Evolutionary conservation across 2,113 vertebrate species (phyloP), one percentile per base, ranked within the genome.

Genomic region (Ptilorrhoa leucosticta): DNA sequence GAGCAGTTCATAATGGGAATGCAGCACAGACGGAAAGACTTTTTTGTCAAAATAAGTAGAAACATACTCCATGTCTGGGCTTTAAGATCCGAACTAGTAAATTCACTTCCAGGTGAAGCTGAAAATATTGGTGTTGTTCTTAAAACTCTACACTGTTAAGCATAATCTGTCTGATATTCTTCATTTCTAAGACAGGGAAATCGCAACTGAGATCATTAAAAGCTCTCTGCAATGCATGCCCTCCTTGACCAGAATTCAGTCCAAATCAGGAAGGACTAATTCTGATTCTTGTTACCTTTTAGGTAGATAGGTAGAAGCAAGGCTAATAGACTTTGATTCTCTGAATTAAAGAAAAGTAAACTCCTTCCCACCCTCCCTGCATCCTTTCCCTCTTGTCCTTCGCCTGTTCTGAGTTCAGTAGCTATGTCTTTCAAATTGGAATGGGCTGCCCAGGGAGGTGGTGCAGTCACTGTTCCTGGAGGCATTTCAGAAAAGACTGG

Each of bases 41-140:
- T 72, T 2, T 9, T 78, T 71, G 33, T 10, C 13, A 70, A 86
- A 61, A 40, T 50, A 54, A 37, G 8, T 10, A 66, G 13, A 33
- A 51, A 57, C 3, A 16, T 23, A 66, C 24, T 83, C 7, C 0
- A 1, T 30, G 14, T 19, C 28, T 39, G 11, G 11, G 15, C 4
- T 64, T 81, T 47, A 64, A 19, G 23, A 56, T 68, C 26, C 84
- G 48, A 64, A 51, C 4, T 35, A 54, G 7, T 18, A 51, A 70
- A 63, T 9, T 28, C 9, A 9, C 13, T 63, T 54, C 8, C 54
- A 69, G 27, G 11, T 66, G 11, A 75, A 19, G 7, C 30, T 75
- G 35, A 63, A 89, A 75, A 51, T 22, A 8, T 40, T 80, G 7
- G 3, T 10, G 0, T 19, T 54, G 5, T 22, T 66, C 63, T 66